Base-by-base conservation (phyloP, 2,113 vertebrate species). In the Parotia lawesii region DNA sequence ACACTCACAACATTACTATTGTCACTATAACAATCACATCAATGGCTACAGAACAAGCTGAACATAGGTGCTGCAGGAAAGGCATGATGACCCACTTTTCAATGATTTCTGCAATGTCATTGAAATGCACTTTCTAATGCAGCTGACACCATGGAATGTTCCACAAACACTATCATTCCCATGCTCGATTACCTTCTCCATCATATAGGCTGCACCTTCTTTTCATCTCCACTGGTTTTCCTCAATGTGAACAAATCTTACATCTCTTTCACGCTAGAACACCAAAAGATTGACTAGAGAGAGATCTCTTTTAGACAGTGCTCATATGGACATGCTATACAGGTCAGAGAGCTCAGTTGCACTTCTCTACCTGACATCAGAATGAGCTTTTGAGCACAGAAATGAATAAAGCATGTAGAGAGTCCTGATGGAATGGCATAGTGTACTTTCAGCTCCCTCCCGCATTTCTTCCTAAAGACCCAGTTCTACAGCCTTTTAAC, bases 221-320 rank as follows among this genome's bases (percentile, higher is more conserved):
- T 85, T 69, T 64, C 97, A 97, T 93, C 64, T 76, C 61, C 91
- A 96, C 85, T 97, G 91, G 77, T 93, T 97, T 97, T 79, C 77
- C 87, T 87, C 90, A 88, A 88, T 82, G 56, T 93, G 94, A 97
- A 94, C 61, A 97, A 96, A 96, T 90, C 93, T 90, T 92, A 94
- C 94, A 96, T 96, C 81, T 96, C 98, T 98, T 97, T 97, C 96
- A 97, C 96, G 97, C 71, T 61, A 90, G 91, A 93, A 87, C 37
- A 56, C 56, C 38, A 88, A 31, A 88, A 69, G 44, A 95, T 31
- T 94, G 76, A 77, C 62, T 78, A 45, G 35, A 71, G 78, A 71
- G 78, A 74, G 62, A 64, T 45, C 42, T 66, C 88, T 61, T 64
- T 87, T 87, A 85, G 50, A 13, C 44, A 80, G 73, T 10, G 78